Evolutionary conservation across 2,888 invertebrate species (phyloP), one percentile per base, ranked within the genome.

Genomic region (Himalopsyche anomala): DNA sequence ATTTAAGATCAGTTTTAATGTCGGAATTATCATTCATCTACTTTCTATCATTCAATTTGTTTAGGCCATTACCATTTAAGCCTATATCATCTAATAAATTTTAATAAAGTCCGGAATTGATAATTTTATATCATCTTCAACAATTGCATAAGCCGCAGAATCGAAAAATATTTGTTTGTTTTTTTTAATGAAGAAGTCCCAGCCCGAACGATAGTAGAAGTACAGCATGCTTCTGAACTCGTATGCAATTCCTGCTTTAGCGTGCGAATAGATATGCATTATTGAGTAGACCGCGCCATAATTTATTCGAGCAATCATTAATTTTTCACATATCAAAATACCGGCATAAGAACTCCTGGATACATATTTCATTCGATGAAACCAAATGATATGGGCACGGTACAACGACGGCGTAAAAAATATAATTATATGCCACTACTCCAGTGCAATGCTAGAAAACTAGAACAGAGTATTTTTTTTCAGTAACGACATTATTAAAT

Each of bases 291-390:
- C 42, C 40, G 81, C 81, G 80, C 85, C 51, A 79, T 51, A 15
- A 51, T 82, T 85, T 82, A 83, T 80, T 83, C 82, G 80, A 83
- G 82, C 82, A 54, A 42, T 82, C 85, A 56, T 85, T 85, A 85
- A 85, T 83, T 80, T 83, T 85, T 85, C 80, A 85, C 83, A 74
- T 69, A 42, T 19, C 45, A 36, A 80, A 54, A 19, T 40, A 55
- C 38, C 84, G 38, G 40, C 36, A 38, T 74, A 83, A 9, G 69
- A 74, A 83, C 83, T 74, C 2, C 38, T 11, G 74, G 15, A 74
- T 74, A 74, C 74, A 36, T 74, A 12, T 69, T 83, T 12, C 17
- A n/a, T 36, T 45, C 83, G 83, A 45, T 45, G 83, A 15, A 69
- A 74, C 45, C 69, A 12, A 42, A 81, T 36, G 81, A 51, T 81